Evolutionary conservation across 1,140 invertebrate genomes (phyloP), one percentile per base, ranked within the genome.

Genomic region (Nasonia giraulti): DNA sequence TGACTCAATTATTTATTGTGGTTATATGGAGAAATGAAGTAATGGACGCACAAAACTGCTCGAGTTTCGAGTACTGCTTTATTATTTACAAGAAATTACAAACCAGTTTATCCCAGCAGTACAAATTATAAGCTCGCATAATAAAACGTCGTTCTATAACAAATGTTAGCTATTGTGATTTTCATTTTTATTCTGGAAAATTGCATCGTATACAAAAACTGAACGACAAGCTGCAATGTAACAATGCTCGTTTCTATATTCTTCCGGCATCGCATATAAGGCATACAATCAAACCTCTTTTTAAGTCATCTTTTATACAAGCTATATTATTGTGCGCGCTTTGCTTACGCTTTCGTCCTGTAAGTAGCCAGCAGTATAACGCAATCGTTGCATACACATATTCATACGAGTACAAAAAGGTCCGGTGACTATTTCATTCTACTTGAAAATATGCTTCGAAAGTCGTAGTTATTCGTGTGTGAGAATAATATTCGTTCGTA

Each of bases 31-130:
- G 37, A 8, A 44, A 44, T 44, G 0, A 44, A 44, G 40, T 44
- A 10, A n/a, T 7, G n/a, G 5, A 62, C 7, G 8, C 7, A 17
- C 17, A 62, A n/a, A 1, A 7, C n/a, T 17, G n/a, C 69, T 44
- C 8, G 40, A 44, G 40, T 44, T 78, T 69, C 82, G 74, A 82
- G 80, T 40, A 85, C 75, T 78, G 79, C 84, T 85, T 75, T 69
- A 79, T 85, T 85, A 85, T 85, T 85, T 85, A 85, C 84, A 85
- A 62, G 47, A 82, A 85, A 82, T 82, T 85, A 85, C 80, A 85
- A 84, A 85, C 73, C 7, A 73, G 73, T 62, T 85, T 31, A 23
- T 68, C n/a, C 40, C 74, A 75, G 74, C 66, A 82, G 79, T 77
- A 77, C 37, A 75, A 75, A 84, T 75, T 74, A 80, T 66, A 84